Evolutionary conservation across 2,113 vertebrate genomes (phyloP).

Genomic region (Psittacus erithacus): DNA sequence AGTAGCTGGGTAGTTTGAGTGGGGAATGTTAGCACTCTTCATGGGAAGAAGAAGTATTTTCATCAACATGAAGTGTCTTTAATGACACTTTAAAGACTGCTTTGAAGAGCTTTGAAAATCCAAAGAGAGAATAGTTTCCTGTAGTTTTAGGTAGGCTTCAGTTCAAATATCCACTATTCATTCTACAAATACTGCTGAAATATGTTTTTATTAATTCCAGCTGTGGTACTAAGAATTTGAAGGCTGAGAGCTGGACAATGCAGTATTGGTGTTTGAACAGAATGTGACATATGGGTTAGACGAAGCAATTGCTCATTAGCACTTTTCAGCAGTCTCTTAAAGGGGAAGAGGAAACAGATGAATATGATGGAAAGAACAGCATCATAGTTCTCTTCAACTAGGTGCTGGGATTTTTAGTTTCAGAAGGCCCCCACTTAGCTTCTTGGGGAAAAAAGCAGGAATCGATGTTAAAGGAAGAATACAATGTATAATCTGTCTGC

Average conservation of each 20-base stretch:
- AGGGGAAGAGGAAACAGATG: not conserved
- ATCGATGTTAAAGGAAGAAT: not conserved
- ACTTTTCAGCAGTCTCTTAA: not conserved
- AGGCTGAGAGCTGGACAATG: not conserved
- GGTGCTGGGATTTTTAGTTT: not conserved
- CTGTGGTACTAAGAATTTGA: not conserved
- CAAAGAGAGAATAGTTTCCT: not conserved
- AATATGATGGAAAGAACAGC: not conserved
- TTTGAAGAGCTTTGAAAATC: constrained; percentile 7
- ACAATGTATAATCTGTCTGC: not conserved
- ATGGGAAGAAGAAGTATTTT: not conserved
- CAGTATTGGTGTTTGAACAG: not conserved
- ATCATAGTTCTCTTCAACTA: not conserved
- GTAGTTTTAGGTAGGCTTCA: not conserved
- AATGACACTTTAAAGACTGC: not conserved
- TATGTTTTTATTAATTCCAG: not conserved
- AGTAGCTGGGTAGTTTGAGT: not conserved
- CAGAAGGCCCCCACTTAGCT: not conserved
- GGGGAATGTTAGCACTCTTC: not conserved
- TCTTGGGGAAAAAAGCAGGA: not conserved
- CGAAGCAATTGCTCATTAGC: not conserved
- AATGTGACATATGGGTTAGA: not conserved
- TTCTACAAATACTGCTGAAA: not conserved
- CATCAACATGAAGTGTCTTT: not conserved
- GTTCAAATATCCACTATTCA: not conserved